These are phyloP conservation scores for Sebastes itinus DNA, from an alignment of 2,797 vertebrate genomes.

Conservation along the genomic window DNA sequence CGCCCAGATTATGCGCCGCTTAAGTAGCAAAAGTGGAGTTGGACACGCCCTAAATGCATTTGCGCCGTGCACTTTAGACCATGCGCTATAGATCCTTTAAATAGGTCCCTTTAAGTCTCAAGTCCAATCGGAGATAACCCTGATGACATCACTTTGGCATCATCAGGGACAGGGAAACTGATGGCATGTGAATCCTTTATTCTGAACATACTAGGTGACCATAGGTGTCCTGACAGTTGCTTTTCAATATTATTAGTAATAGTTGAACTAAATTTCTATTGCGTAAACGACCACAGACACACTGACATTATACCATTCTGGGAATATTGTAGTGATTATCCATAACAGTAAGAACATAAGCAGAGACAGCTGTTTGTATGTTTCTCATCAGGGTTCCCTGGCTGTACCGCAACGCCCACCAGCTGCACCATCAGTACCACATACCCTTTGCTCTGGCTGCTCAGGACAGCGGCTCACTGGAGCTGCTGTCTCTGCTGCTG, in stretches of 20 bases:
- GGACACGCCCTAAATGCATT: no score
- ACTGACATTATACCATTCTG: neutral
- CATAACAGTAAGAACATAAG: neutral
- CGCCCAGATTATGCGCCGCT: no score
- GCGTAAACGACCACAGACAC: neutral
- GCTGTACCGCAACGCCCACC: constrained; percentile 77
- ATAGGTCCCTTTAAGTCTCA: no score
- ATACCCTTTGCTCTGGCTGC: constrained; percentile 77
- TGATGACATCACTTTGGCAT: neutral
- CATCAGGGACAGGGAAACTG: neutral
- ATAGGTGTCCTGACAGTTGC: no score
- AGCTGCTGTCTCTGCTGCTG: constrained; percentile 80
- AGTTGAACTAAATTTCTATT: neutral
- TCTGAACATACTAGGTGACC: neutral
- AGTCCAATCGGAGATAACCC: neutral
- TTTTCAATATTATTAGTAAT: no score
- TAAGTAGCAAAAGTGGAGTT: no score
- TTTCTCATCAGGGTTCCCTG: constrained; percentile 65
- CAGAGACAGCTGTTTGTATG: constrained; percentile 2
- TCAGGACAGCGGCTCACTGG: constrained; percentile 73
- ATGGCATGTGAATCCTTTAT: neutral
- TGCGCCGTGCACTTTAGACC: no score
- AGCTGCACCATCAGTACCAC: constrained; percentile 73
- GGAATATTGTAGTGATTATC: neutral
- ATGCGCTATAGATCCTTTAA: no score